phyloP scores from a whole-genome alignment of 2,888 invertebrate species.

The Lottia scabra region DNA sequence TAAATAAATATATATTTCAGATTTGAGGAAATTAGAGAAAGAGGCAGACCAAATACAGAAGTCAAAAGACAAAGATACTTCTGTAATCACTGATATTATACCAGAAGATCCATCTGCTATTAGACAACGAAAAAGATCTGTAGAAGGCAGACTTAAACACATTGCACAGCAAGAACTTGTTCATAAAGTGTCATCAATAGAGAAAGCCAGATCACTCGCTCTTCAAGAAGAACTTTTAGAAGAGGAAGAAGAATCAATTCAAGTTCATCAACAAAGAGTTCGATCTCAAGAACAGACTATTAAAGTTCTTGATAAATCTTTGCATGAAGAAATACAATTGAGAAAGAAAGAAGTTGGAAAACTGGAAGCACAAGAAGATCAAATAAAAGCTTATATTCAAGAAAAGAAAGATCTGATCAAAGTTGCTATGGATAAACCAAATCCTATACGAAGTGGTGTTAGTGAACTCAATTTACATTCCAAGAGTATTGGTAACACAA shows the following conservation, averaged over 20 bases:
- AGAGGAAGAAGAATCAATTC: constrained; percentile 28
- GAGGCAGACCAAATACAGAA: constrained; percentile 5
- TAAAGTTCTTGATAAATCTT: constrained; percentile 9
- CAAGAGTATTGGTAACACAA: not conserved
- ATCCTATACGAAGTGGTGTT: constrained; percentile 44
- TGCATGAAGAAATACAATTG: constrained; percentile 16
- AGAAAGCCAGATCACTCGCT: constrained; percentile 39
- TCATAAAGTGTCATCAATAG: constrained; percentile 36
- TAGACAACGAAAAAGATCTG: constrained; percentile 35
- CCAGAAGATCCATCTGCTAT: constrained; percentile 32
- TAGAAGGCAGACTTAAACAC: constrained; percentile 46
- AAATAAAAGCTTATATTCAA: constrained; percentile 54
- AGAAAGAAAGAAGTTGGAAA: constrained; percentile 40
- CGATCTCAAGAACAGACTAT: constrained; percentile 15
- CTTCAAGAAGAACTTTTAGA: constrained; percentile 44
- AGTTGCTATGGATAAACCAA: constrained; percentile 42
- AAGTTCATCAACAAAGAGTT: constrained; percentile 6
- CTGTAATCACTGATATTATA: constrained; percentile 9
- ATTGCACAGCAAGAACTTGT: constrained; percentile 43
- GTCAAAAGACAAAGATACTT: not conserved
- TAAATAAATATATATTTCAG: too few species aligned
- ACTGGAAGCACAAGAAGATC: constrained; percentile 44
- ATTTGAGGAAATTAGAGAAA: not conserved
- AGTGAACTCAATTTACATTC: constrained; percentile 42
- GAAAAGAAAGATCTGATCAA: constrained; percentile 53